Conservation (phyloP, 2,113 vertebrate species). For the Xenopus borealis region DNA sequence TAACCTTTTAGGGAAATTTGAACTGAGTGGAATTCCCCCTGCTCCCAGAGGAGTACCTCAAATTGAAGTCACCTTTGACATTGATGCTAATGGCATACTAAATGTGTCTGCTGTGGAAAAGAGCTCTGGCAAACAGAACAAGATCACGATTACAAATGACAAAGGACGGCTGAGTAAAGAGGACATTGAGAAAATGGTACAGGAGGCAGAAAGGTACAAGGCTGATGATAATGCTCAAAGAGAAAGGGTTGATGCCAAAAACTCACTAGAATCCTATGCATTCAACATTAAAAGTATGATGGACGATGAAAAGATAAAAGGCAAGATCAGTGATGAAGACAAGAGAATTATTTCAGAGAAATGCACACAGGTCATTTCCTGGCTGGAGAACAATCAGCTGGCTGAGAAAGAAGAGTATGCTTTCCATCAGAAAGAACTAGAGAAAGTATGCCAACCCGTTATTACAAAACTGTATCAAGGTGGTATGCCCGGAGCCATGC, state of each 20-base stretch:
- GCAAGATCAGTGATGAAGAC: conserved; percentile 41
- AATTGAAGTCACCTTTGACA: conserved; percentile 61
- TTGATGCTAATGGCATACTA: neutral
- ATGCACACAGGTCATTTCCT: conserved; percentile 37
- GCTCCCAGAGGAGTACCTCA: conserved; percentile 75
- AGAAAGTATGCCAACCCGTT: conserved; percentile 37
- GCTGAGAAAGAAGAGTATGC: conserved; percentile 47
- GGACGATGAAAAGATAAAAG: conserved; percentile 18
- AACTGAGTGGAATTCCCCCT: conserved; percentile 71
- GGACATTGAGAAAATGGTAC: conserved; percentile 46
- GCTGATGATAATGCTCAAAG: neutral
- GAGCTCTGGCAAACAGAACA: neutral
- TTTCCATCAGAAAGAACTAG: conserved; percentile 45
- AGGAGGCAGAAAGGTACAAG: conserved; percentile 37
- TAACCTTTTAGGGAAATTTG: conserved; percentile 78
- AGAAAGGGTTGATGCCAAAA: conserved; percentile 38
- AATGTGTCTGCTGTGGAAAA: neutral
- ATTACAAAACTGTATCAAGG: conserved; percentile 31
- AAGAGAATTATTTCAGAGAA: conserved; percentile 34
- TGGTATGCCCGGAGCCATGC: conserved; percentile 19
- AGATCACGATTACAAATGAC: conserved; percentile 46
- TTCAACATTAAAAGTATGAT: conserved; percentile 44
- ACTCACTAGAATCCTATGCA: conserved; percentile 46
- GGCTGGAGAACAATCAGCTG: conserved; percentile 47
- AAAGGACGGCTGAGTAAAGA: conserved; percentile 44